Conservation (phyloP, 2,113 vertebrate species). For the Epinephelus moara region DNA sequence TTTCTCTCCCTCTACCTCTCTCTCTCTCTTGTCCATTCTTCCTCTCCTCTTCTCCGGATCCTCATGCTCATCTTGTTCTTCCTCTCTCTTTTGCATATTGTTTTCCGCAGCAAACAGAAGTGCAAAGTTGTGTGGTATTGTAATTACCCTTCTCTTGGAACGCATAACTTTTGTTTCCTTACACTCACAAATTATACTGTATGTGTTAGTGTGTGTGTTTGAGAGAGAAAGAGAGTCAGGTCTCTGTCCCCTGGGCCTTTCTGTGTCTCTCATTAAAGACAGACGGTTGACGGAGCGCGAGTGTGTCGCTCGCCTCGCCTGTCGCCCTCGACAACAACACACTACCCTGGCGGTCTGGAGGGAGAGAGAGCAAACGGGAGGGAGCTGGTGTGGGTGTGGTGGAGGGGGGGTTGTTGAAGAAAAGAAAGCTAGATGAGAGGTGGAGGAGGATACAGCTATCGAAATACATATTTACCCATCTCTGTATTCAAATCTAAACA, state of each 20-base stretch:
- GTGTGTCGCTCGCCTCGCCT: conserved; percentile 84
- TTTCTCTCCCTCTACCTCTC: conserved; percentile 21
- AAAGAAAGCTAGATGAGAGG: conserved; percentile 70
- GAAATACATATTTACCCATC: conserved; percentile 67
- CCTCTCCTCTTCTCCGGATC: conserved; percentile 34
- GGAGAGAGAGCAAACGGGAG: conserved; percentile 72
- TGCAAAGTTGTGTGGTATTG: conserved; percentile 60
- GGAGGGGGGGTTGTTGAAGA: conserved; percentile 35
- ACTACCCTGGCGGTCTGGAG: conserved; percentile 80
- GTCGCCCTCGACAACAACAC: conserved; percentile 85
- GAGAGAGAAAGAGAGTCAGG: conserved; percentile 75
- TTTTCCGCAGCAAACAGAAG: conserved; percentile 60
- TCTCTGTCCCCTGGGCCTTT: conserved; percentile 83
- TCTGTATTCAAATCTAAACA: conserved; percentile 42
- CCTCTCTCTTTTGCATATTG: conserved; percentile 60
- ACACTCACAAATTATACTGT: conserved; percentile 64
- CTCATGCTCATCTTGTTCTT: conserved; percentile 8
- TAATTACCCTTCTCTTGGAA: conserved; percentile 71
- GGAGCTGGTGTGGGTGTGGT: conserved; percentile 27
- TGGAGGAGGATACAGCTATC: conserved; percentile 63
- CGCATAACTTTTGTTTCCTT: conserved; percentile 50
- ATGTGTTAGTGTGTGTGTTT: conserved; percentile 48
- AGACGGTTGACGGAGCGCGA: conserved; percentile 86
- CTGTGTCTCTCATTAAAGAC: conserved; percentile 87
- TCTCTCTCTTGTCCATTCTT: conserved; percentile 17